These are phyloP conservation scores for Ischnura elegans DNA, from an alignment of 2,888 invertebrate genomes.

Conservation along the genomic window DNA sequence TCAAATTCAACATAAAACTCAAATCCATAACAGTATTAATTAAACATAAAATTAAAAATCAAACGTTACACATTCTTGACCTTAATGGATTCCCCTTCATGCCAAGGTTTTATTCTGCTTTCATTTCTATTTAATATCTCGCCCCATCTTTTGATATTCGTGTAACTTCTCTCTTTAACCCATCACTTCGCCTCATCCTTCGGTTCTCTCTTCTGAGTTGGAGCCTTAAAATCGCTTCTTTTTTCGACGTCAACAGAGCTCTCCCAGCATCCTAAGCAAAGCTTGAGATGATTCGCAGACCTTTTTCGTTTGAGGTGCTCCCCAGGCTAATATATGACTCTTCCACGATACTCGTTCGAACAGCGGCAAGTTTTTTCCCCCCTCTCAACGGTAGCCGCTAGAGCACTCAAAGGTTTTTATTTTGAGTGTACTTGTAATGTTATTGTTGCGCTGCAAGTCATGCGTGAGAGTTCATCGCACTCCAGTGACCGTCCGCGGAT, in stretches of 20 bases:
- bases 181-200: neutral
- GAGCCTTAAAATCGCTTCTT: neutral
- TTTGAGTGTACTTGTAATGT: neutral
- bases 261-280: neutral
- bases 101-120: too few species aligned
- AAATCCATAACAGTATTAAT: too few species aligned
- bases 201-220: neutral
- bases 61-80: too few species aligned
- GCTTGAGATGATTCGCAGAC: neutral
- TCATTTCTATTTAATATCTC: neutral
- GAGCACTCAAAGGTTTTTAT: neutral
- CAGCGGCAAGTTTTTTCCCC: neutral
- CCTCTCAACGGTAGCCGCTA: neutral
- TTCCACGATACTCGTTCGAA: neutral
- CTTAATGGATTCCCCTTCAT: too few species aligned
- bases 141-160: neutral
- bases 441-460: constrained; percentile 31
- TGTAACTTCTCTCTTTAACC: neutral
- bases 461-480: constrained; percentile 35
- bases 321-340: neutral
- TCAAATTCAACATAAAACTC: too few species aligned
- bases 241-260: neutral
- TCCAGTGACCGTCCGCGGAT: neutral
- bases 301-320: neutral
- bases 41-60: too few species aligned